A percentile compares a stretch with the other conserved stretches of the same genome.
These are phyloP conservation scores for Pogonocichla stellata DNA, from an alignment of 2,113 vertebrate genomes.

Conservation along the genomic window DNA sequence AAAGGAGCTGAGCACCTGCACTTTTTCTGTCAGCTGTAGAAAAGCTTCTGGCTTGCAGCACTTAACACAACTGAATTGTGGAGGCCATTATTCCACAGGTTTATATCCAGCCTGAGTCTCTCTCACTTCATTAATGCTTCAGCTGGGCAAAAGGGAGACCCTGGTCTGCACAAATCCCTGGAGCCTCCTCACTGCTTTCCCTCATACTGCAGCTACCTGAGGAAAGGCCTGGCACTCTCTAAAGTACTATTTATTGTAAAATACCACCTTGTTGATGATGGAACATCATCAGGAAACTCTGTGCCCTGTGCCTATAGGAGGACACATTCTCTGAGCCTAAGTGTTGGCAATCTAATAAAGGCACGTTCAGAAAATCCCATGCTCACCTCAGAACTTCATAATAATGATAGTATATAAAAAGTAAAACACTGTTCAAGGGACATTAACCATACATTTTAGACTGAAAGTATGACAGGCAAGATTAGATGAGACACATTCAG, in stretches of 20 bases:
- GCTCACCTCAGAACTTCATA: not conserved
- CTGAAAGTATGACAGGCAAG: not conserved
- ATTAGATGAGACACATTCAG: not conserved
- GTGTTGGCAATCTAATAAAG: not conserved
- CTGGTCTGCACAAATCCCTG: not conserved
- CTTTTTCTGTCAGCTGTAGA: not conserved
- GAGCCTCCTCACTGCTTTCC: not conserved
- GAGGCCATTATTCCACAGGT: not conserved
- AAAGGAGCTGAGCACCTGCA: not conserved
- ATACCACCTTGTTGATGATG: not conserved
- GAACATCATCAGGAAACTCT: not conserved
- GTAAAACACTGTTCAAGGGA: not conserved
- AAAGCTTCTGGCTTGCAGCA: not conserved
- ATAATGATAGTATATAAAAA: not conserved
- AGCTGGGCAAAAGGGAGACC: not conserved
- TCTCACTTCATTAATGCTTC: not conserved
- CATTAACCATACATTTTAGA: not conserved
- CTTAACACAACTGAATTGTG: not conserved
- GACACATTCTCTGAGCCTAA: not conserved
- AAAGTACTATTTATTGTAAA: not conserved
- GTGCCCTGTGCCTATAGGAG: not conserved
- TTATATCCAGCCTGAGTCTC: not conserved
- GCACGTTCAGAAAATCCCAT: not conserved
- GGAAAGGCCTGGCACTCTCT: not conserved
- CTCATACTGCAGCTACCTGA: too few relatives aligned